These are phyloP conservation scores for Achroia grisella DNA, from an alignment of 1,140 invertebrate species.

Conservation along the genomic window DNA sequence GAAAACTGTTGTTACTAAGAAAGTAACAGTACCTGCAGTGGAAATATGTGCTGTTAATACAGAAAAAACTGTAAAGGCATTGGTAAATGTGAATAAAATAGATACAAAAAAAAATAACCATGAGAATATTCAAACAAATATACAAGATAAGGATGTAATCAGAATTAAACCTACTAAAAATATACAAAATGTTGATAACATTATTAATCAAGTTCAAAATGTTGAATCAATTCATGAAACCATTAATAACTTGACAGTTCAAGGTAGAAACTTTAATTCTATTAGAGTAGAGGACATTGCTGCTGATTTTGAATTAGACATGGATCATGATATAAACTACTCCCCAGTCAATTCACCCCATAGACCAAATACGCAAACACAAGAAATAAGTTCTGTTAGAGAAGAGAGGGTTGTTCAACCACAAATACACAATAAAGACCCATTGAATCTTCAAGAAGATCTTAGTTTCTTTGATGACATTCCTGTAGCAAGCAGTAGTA, in stretches of 20 bases:
- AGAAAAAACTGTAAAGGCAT: conserved; percentile 2
- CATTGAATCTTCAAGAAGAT: conserved; percentile 45
- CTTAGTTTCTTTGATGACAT: conserved; percentile 62
- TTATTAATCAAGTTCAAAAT: no score
- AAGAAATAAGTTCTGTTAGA: neutral
- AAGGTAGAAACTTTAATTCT: conserved; percentile 31
- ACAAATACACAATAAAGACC: conserved; percentile 27
- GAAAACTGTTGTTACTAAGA: conserved; percentile 32
- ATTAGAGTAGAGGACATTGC: conserved; percentile 53
- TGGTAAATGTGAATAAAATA: conserved; percentile 2
- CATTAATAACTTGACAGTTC: no score
- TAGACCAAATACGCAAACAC: conserved; percentile 8
- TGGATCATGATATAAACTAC: conserved; percentile 41
- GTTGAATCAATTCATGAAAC: no score
- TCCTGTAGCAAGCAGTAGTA: conserved; percentile 56
- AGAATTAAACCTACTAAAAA: no score
- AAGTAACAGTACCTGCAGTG: conserved; percentile 5
- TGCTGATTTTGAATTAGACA: conserved; percentile 36
- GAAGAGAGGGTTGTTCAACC: no score
- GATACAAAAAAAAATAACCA: conserved; percentile 1
- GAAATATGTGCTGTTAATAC: conserved; percentile 4
- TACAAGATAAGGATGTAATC: neutral
- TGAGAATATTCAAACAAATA: neutral
- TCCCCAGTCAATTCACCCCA: conserved; percentile 50
- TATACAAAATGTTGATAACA: no score